Base-by-base conservation (phyloP, 2,888 invertebrate genomes). In the Allygus modestus region DNA sequence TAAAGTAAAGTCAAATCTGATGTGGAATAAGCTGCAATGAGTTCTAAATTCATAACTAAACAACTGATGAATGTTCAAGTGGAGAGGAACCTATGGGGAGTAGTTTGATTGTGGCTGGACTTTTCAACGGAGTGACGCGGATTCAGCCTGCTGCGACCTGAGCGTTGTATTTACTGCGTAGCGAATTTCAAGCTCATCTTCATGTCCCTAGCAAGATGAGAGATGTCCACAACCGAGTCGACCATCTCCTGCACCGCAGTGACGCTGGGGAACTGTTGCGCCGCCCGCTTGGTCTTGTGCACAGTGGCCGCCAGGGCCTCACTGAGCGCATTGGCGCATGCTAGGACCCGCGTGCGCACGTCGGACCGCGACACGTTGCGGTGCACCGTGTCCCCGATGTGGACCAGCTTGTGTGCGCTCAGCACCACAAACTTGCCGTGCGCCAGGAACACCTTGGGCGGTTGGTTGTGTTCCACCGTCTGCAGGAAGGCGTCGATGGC, bases 361-460 rank as follows among this genome's bases (percentile, higher is more conserved):
- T 95, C 95, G 83, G 93, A 92, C 88, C 95, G 94, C 37, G 94
- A 93, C 65, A 97, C 93, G 90, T 97, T 97, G 88, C 97, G 94
- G 90, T 97, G 95, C 37, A 98, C 96, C 77, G 96, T 97, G 91
- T 99, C 98, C 81, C 98, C 98, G 86, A 98, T 98, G 89, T 97
- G 96, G 26, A 99, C 97, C 89, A 99, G 92, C 90, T 98, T 95
- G 89, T 98, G 98, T 33, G 98, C 98, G 90, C 97, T 97, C 77
- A 99, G 92, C 46, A 98, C 97, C 12, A 99, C 97, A 90, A 97
- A 97, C 90, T 98, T 98, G 82, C 97, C 97, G 90, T 98, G 97
- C 17, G 97, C 97, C 33, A 88, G 79, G 84, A 89, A 88, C 81
- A 91, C 95, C 91, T 97, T 97, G 0, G 99, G 98, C 54, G 98